Evolutionary conservation across 1,140 invertebrate species (phyloP), one percentile per base, ranked within the genome.

Genomic region (Apis cerana): DNA sequence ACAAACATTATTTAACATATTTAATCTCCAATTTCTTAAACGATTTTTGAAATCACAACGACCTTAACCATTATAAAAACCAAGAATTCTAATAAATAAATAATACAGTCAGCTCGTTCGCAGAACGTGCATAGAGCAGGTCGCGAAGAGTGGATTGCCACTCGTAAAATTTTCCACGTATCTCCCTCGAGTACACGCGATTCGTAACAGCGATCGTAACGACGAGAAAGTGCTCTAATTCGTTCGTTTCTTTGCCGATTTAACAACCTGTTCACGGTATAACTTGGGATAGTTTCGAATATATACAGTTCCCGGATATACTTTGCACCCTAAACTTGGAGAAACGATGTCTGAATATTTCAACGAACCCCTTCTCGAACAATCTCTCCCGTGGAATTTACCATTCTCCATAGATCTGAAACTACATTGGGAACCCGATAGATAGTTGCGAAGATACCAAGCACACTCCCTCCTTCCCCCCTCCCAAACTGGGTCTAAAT

Each of bases 331-430:
- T 21, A 13, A 17, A 33, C 52, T n/a, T 13, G 33, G 8, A 33
- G 11, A 19, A 48, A 48, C 54, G 56, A 43, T 27, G 19, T 17
- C 71, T 58, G 33, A 74, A 74, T 74, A 74, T 59, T 74, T 74
- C 33, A 74, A 59, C 56, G 12, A 23, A n/a, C 19, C 71, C 56
- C 33, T 27, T 33, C 54, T 27, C 52, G 52, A 72, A 54, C 70
- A 56, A 58, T 58, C 50, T 58, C 70, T 59, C 71, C 56, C 21
- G 5, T n/a, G 71, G 71, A 74, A 74, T 74, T 59, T 48, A 59
- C 52, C 59, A 43, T 74, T 59, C 54, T 59, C 56, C 17, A 33
- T 71, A 56, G 52, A 23, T 71, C 23, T 12, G 13, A 54, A 54
- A 71, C 69, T 71, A 56, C 69, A 56, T 13, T n/a, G 17, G 23